Conservation (phyloP, 1,140 invertebrate species). For the Diprion similis region DNA sequence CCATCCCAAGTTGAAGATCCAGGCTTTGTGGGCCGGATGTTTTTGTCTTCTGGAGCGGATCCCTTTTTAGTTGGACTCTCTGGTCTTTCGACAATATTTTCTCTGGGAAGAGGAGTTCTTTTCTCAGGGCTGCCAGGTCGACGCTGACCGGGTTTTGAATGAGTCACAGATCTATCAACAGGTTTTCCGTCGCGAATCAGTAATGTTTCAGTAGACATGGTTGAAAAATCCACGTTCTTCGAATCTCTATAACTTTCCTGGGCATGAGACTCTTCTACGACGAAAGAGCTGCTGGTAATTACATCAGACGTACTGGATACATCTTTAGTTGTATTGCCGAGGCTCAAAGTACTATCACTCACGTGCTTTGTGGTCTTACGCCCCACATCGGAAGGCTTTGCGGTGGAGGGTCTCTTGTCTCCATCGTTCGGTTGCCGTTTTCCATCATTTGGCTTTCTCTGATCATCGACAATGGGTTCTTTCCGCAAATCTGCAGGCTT, state of each 20-base stretch:
- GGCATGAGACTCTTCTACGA: conserved; percentile 35
- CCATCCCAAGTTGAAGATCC: conserved; percentile 39
- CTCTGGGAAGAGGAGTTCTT: background rate
- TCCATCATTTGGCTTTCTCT: background rate
- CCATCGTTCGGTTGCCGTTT: conserved; percentile 15
- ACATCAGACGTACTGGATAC: conserved; percentile 34
- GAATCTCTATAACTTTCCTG: conserved; percentile 42
- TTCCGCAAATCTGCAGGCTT: background rate
- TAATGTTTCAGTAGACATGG: conserved; percentile 45
- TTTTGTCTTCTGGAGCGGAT: conserved; percentile 13
- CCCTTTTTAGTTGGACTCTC: conserved; percentile 16
- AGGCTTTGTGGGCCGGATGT: conserved; percentile 30
- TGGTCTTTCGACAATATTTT: background rate
- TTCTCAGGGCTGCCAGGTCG: background rate
- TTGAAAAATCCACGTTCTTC: conserved; percentile 35
- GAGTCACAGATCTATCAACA: conserved; percentile 14
- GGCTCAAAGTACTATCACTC: conserved; percentile 30
- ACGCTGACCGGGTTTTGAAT: background rate
- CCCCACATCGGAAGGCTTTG: background rate
- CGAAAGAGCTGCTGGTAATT: conserved; percentile 27
- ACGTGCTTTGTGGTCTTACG: conserved; percentile 25
- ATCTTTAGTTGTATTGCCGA: conserved; percentile 27
- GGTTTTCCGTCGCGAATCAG: conserved; percentile 47
- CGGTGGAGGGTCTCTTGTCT: conserved; percentile 1
- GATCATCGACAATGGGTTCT: background rate